Base-by-base conservation (phyloP, 2,797 vertebrate species). In the Periparus ater region DNA sequence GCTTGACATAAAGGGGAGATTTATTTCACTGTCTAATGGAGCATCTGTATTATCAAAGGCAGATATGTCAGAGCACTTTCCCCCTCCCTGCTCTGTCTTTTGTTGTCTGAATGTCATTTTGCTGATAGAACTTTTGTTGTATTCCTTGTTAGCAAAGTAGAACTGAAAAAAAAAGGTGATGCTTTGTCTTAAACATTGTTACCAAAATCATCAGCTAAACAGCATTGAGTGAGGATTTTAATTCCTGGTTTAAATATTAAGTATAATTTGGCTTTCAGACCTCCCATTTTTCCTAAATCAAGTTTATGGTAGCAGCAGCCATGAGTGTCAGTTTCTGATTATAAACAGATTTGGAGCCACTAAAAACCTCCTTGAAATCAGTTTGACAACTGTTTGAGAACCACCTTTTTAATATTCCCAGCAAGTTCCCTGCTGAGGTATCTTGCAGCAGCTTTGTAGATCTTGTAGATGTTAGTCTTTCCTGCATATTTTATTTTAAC, bases 351-450 rank as follows among this genome's bases (percentile, higher is more conserved):
- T 88, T 81, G 88, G 42, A 92, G 66, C 38, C 48, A 72, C 67
- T 75, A 45, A 77, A 88, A 79, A 75, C 6, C 38, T 45, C 47
- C 79, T 74, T 78, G 89, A 85, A 90, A 94, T 87, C 73, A 48
- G 51, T 89, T 86, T 92, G 86, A 66, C 86, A 88, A 40, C 45
- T 70, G 22, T 79, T 91, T 77, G 85, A 79, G 85, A 92, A 34
- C 13, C n/a, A 53, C 22, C 54, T 91, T 63, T 40, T 73, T 74
- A 76, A 40, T 86, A 71, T 76, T 81, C 71, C 25, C 58, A 5
- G 62, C 57, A 6, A 79, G 67, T 50, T 29, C 58, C 78, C 80
- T 79, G 80, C 71, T 40, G 77, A 91, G 74, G 27, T 81, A 32
- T 82, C 50, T 81, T 40, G 73, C 63, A 81, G 85, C 63, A 62